Evolutionary conservation across 2,888 invertebrate genomes (phyloP).

Genomic region (Sinohyriopsis cumingii): DNA sequence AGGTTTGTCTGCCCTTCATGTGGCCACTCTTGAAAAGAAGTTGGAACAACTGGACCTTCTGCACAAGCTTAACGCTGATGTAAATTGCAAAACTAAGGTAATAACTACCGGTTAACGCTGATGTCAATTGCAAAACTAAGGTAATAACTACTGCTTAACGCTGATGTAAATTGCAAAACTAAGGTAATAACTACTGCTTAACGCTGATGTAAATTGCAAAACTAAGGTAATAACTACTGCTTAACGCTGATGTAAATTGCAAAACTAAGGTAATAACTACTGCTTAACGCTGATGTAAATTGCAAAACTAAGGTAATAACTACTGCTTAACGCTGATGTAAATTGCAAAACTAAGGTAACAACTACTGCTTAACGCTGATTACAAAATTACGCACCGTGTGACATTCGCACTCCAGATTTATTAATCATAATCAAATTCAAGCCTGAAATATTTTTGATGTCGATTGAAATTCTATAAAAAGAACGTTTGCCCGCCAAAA

Average conservation of each 20-base stretch:
- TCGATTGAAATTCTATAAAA: no score
- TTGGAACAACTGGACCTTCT: constrained; percentile 23
- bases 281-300: constrained; percentile 23
- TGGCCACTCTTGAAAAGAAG: constrained; percentile 20
- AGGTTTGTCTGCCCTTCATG: constrained; percentile 33
- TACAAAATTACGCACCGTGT: not conserved
- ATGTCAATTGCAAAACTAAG: no score
- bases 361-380: not conserved
- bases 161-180: no score
- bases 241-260: constrained; percentile 24
- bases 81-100: constrained; percentile 27
- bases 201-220: constrained; percentile 10
- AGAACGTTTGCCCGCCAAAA: no score
- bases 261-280: constrained; percentile 22
- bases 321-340: constrained; percentile 23
- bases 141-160: not conserved
- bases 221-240: constrained; percentile 24
- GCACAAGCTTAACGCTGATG: constrained; percentile 24
- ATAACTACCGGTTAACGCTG: not conserved
- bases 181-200: no score
- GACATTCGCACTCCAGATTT: no score
- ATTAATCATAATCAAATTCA: no score
- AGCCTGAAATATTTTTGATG: no score
- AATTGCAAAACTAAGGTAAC: constrained; percentile 25
- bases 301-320: constrained; percentile 22